Evolutionary conservation across 2,888 invertebrate species (phyloP).

Genomic region (Sesia apiformis): DNA sequence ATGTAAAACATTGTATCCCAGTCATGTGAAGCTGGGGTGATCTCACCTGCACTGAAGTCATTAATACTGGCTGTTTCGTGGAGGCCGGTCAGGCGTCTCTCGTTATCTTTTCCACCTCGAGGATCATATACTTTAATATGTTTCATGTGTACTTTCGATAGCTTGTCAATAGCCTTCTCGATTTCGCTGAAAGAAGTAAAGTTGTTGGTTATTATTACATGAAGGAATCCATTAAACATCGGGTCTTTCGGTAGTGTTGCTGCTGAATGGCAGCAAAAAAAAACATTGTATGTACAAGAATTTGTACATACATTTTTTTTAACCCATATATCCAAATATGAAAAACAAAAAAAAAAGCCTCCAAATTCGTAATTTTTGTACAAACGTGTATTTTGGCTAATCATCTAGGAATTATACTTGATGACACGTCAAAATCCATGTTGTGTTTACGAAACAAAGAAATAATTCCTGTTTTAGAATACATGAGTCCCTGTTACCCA

Average conservation of each 20-base stretch:
- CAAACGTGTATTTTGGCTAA: background rate
- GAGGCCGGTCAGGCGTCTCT: constrained; percentile 92
- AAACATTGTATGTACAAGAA: constrained; percentile 1
- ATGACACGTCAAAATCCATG: too few species aligned
- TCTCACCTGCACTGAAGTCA: constrained; percentile 91
- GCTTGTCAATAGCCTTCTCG: constrained; percentile 95
- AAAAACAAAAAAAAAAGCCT: too few species aligned
- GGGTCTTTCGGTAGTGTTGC: background rate
- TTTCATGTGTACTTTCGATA: constrained; percentile 91
- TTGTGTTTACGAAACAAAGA: too few species aligned
- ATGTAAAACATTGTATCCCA: too few species aligned
- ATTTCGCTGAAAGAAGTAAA: constrained; percentile 80
- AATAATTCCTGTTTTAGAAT: too few species aligned
- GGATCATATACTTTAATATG: constrained; percentile 99
- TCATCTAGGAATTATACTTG: too few species aligned
- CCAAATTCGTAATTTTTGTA: too few species aligned
- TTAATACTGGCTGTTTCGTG: constrained; percentile 98
- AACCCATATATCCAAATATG: too few species aligned
- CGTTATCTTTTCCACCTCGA: constrained; percentile 96
- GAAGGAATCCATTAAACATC: background rate
- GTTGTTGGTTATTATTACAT: background rate
- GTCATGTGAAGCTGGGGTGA: too few species aligned
- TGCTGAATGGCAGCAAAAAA: background rate
- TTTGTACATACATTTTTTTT: too few species aligned
- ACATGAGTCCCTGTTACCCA: too few species aligned